These are phyloP conservation scores for Hydrolagus colliei DNA, from an alignment of 2,797 vertebrate genomes.

Conservation along the genomic window DNA sequence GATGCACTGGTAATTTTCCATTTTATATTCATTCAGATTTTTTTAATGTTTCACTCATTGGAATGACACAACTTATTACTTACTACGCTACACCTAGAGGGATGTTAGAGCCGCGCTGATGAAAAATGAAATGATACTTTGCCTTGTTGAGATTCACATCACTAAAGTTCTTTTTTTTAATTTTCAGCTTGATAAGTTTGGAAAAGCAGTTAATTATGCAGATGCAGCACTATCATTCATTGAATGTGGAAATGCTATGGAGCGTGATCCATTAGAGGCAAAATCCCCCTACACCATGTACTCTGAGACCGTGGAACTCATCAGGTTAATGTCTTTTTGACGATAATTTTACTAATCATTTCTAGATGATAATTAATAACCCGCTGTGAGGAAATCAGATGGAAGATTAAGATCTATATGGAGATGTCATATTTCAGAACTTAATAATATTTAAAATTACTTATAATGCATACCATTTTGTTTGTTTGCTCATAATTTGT, in stretches of 20 bases:
- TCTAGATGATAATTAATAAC: slow-evolving; percentile 55
- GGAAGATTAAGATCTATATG: slow-evolving; percentile 16
- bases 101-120: not conserved
- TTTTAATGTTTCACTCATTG: not conserved
- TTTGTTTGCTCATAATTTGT: slow-evolving; percentile 22
- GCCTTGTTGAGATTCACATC: slow-evolving; percentile 28
- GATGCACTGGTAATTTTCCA: slow-evolving; percentile 79
- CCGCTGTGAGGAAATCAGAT: slow-evolving; percentile 43
- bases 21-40: slow-evolving; percentile 8
- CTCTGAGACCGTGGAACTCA: slow-evolving; percentile 94
- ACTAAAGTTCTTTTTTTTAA: slow-evolving; percentile 41
- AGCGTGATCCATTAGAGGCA: slow-evolving; percentile 88
- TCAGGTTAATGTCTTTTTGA: slow-evolving; percentile 74
- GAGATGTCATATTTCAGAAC: slow-evolving; percentile 24
- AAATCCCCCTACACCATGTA: slow-evolving; percentile 98
- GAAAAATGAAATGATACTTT: slow-evolving; percentile 18
- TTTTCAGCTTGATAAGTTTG: slow-evolving; percentile 85
- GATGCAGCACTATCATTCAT: slow-evolving; percentile 94
- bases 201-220: slow-evolving; percentile 93
- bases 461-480: slow-evolving; percentile 8
- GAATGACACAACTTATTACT: slow-evolving; percentile 33
- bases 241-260: slow-evolving; percentile 94
- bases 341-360: slow-evolving; percentile 54
- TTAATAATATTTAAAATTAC: slow-evolving; percentile 20
- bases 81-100: slow-evolving; percentile 32